phyloP scores from a whole-genome alignment of 92 coral and sea anemone genomes.

The Siderastrea radians region DNA sequence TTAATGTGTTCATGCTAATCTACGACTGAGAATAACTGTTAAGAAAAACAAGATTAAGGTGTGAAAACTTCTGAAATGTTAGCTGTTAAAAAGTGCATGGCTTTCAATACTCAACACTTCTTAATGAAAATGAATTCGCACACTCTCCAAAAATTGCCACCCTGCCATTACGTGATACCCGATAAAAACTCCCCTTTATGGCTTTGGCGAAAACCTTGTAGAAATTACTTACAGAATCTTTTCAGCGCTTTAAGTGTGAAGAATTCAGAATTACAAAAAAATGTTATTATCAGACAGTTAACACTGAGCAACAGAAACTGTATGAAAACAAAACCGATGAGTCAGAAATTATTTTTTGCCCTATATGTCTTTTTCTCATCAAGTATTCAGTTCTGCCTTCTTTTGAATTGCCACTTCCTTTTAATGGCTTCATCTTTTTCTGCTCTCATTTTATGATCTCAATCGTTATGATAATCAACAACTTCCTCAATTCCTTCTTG shows the following conservation, averaged over 20 bases:
- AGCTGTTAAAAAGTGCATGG: conserved; percentile 5
- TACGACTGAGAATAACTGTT: conserved; percentile 8
- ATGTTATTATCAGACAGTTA: neutral
- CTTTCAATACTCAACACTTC: conserved; percentile 27
- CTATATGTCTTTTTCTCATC: neutral
- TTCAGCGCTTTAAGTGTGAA: neutral
- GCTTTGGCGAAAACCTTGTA: neutral
- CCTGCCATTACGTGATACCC: conserved; percentile 9
- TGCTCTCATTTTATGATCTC: conserved; percentile 3
- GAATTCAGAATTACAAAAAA: neutral
- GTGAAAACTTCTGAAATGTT: conserved; percentile 12
- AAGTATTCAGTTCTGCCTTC: neutral
- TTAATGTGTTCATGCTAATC: neutral
- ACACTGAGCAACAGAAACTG: neutral
- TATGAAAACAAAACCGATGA: neutral
- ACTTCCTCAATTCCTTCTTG: neutral
- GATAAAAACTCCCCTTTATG: neutral
- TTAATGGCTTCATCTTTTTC: neutral
- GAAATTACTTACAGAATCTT: neutral
- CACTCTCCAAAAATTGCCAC: conserved; percentile 29
- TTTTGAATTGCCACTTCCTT: neutral
- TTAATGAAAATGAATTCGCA: conserved; percentile 14
- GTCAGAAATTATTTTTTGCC: no score
- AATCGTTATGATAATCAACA: neutral
- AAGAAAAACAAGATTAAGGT: conserved; percentile 7